Evolutionary conservation across 2,113 vertebrate species (phyloP).

Genomic region (Micronycteris hirsuta): DNA sequence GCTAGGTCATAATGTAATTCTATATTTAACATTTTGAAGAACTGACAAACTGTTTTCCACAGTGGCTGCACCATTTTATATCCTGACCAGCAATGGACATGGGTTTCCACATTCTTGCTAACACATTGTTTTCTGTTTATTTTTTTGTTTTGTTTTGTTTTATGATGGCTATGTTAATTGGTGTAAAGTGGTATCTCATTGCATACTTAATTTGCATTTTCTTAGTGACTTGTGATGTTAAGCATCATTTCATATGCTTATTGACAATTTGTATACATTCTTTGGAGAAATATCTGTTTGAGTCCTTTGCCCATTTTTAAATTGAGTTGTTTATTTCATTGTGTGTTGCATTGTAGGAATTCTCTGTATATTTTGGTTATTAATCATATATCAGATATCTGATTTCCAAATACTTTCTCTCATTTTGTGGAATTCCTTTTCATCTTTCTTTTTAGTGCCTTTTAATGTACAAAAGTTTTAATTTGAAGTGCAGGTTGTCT

Average conservation of each 20-base stretch:
- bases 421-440: not conserved
- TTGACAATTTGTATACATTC: not conserved
- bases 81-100: not conserved
- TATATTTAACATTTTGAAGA: not conserved
- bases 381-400: not conserved
- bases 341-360: not conserved
- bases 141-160: not conserved
- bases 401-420: not conserved
- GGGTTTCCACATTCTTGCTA: not conserved
- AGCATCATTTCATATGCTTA: not conserved
- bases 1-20: not conserved
- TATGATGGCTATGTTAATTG: not conserved
- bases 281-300: not conserved
- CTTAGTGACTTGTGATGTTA: not conserved
- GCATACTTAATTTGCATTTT: not conserved
- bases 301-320: not conserved
- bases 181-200: not conserved
- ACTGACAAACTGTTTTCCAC: not conserved
- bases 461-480: not conserved
- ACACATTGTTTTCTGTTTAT: not conserved
- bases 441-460: not conserved
- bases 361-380: not conserved
- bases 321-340: not conserved
- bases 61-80: not conserved
- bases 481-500: not conserved